Conservation (phyloP, 2,888 invertebrate genomes). For the Ethmia dodecea region DNA sequence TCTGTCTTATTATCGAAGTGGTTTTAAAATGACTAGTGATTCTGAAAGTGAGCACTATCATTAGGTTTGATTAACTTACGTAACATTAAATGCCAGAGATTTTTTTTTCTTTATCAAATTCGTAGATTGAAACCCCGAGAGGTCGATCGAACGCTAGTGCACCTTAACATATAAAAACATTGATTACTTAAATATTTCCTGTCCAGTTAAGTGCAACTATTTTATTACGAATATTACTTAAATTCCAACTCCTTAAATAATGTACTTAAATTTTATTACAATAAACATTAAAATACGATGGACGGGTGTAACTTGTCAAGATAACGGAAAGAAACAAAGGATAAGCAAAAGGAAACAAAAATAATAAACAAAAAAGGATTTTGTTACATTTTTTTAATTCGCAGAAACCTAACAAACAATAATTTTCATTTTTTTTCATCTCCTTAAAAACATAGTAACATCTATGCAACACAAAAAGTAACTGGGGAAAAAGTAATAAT, state of each 20-base stretch:
- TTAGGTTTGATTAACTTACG: slow-evolving; percentile 41
- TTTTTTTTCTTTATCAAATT: slow-evolving; percentile 57
- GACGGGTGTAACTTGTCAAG: slow-evolving; percentile 76
- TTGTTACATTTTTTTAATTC: slow-evolving; percentile 77
- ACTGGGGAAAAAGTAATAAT: slow-evolving; percentile 67
- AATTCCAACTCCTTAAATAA: slow-evolving; percentile 40
- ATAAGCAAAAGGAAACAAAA: slow-evolving; percentile 41
- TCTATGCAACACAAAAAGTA: slow-evolving; percentile 78
- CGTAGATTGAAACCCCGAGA: slow-evolving; percentile 46
- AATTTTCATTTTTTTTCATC: slow-evolving; percentile 64
- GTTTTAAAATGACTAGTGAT: slow-evolving; percentile 39
- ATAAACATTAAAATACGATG: slow-evolving; percentile 72
- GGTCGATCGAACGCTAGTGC: slow-evolving; percentile 43
- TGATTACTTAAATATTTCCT: slow-evolving; percentile 56
- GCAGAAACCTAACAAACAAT: slow-evolving; percentile 79
- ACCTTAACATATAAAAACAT: slow-evolving; percentile 65
- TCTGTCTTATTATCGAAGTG: slow-evolving; percentile 1
- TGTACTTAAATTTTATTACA: slow-evolving; percentile 62
- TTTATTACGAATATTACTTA: slow-evolving; percentile 47
- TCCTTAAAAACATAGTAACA: slow-evolving; percentile 78
- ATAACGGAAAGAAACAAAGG: slow-evolving; percentile 31
- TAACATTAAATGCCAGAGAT: slow-evolving; percentile 56
- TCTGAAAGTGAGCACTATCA: slow-evolving; percentile 46
- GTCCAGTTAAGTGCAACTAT: slow-evolving; percentile 64
- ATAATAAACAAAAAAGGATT: slow-evolving; percentile 62